phyloP scores from a whole-genome alignment of 2,888 invertebrate species.

The Noctua comes region DNA sequence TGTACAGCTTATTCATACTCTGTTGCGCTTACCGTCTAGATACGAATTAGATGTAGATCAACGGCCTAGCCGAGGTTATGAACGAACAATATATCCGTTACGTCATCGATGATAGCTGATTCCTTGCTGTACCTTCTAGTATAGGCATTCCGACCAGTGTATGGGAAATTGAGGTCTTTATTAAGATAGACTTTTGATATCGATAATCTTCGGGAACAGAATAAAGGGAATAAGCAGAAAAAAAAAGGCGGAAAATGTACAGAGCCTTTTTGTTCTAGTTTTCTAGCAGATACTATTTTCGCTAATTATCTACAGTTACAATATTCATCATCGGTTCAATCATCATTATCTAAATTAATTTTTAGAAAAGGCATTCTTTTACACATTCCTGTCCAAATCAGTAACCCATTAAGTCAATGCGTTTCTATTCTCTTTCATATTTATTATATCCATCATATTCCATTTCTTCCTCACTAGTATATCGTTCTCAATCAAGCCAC shows the following conservation, averaged over 20 bases:
- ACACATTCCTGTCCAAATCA: neutral
- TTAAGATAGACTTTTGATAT: neutral
- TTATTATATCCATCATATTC: neutral
- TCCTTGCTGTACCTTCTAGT: conserved; percentile 41
- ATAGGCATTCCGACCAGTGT: conserved; percentile 21
- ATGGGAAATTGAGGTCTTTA: conserved; percentile 11
- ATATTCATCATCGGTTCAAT: neutral
- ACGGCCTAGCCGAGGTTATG: conserved; percentile 75
- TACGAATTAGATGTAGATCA: conserved; percentile 76
- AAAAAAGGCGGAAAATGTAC: neutral
- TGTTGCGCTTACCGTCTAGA: conserved; percentile 63
- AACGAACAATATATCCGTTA: conserved; percentile 70
- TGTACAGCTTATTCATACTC: conserved; percentile 46
- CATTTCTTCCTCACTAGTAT: neutral
- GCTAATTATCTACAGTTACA: neutral
- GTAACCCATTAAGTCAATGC: neutral
- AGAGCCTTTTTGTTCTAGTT: neutral
- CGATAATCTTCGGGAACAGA: neutral
- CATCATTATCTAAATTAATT: neutral
- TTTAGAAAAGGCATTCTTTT: neutral
- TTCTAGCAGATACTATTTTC: neutral
- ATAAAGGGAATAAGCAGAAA: neutral
- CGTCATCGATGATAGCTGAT: conserved; percentile 61
- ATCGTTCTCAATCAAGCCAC: neutral
- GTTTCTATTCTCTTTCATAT: neutral